Conservation (phyloP, 1,140 invertebrate species). For the Drosophila nigrodunni region DNA sequence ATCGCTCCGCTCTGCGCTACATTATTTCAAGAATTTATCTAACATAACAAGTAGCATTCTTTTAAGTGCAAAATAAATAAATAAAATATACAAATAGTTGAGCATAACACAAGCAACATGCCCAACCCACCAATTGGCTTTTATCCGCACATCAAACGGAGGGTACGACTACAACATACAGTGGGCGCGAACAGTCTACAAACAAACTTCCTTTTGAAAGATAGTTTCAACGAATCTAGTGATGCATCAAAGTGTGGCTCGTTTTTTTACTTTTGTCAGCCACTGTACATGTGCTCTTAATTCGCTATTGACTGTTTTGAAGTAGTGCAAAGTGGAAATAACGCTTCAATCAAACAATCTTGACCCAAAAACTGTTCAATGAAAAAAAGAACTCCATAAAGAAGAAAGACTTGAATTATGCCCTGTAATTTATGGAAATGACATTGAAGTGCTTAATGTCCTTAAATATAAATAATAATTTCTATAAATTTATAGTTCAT, state of each 20-base stretch:
- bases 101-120: constrained; percentile 40
- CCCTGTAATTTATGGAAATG: not conserved
- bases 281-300: not conserved
- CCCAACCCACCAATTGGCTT: constrained; percentile 75
- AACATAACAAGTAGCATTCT: constrained; percentile 6
- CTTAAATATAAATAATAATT: too few relatives aligned
- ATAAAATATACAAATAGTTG: constrained; percentile 1
- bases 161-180: constrained; percentile 52
- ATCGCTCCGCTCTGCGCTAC: not conserved
- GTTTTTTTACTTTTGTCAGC: too few relatives aligned
- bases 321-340: not conserved
- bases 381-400: constrained; percentile 5
- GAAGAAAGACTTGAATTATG: constrained; percentile 4
- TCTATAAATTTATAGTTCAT: too few relatives aligned
- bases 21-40: not conserved
- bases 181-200: too few relatives aligned
- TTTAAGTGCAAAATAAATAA: constrained; percentile 16
- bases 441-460: not conserved
- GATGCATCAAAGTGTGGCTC: too few relatives aligned
- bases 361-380: constrained; percentile 25
- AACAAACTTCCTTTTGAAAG: too few relatives aligned
- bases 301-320: not conserved
- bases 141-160: constrained; percentile 71
- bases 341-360: constrained; percentile 5
- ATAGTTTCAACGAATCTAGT: too few relatives aligned